These are phyloP conservation scores for Origma solitaria DNA, from an alignment of 2,113 vertebrate species.

Conservation along the genomic window DNA sequence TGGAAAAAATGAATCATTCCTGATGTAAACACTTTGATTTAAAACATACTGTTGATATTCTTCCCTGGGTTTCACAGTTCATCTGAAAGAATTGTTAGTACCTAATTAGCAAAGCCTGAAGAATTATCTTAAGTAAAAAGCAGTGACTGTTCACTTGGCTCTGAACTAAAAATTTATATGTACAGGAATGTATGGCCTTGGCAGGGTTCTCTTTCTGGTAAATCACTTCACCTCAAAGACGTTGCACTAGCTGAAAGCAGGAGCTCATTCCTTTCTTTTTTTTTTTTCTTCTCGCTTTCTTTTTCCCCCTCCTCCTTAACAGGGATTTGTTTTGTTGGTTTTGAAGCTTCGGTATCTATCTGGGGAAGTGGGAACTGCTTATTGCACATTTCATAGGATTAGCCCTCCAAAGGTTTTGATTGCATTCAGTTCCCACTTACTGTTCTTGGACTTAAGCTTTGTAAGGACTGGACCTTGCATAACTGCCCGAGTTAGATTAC, in stretches of 20 bases:
- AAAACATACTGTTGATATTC: conserved; percentile 66
- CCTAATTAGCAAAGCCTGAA: conserved; percentile 70
- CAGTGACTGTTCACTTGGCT: conserved; percentile 63
- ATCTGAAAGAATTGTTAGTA: conserved; percentile 64
- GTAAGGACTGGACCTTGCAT: background rate
- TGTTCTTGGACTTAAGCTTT: background rate
- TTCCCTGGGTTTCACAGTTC: conserved; percentile 44
- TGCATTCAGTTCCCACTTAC: background rate
- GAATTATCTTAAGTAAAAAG: conserved; percentile 62
- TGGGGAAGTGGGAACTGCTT: background rate
- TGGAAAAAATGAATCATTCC: conserved; percentile 75
- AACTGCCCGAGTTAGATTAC: background rate
- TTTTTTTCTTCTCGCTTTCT: fast-evolving
- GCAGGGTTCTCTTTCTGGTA: background rate
- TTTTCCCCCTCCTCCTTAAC: background rate
- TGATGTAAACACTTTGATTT: conserved; percentile 70
- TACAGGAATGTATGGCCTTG: background rate
- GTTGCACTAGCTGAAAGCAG: background rate
- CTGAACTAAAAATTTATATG: conserved; percentile 8
- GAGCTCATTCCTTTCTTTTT: background rate
- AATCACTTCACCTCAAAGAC: background rate
- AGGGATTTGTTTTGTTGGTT: background rate
- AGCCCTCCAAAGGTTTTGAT: background rate
- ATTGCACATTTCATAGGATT: background rate
- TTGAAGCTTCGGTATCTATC: background rate